A percentile compares a stretch with the other conserved stretches of the same genome.
These are phyloP conservation scores for Macropodus opercularis DNA, from an alignment of 2,797 vertebrate species.

Conservation along the genomic window DNA sequence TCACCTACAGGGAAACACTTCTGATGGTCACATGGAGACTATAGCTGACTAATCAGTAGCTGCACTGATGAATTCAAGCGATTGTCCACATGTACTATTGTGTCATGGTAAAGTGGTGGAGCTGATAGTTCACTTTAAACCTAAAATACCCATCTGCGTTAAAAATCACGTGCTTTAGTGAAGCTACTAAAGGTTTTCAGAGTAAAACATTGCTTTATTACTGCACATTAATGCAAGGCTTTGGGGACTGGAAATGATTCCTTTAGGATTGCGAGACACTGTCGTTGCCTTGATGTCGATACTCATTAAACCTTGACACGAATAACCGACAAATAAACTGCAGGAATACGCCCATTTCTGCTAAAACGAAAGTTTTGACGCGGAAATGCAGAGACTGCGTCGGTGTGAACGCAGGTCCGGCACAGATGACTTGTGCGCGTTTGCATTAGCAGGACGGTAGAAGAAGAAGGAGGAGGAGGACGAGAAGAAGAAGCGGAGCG, in stretches of 20 bases:
- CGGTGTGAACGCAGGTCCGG: background rate
- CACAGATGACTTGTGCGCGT: background rate
- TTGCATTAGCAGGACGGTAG: no score
- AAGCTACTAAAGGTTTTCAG: no score
- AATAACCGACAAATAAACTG: conserved; percentile 1
- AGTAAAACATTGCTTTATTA: no score
- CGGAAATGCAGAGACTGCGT: conserved; percentile 43
- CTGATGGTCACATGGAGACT: background rate
- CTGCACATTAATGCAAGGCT: no score
- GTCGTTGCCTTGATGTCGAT: no score
- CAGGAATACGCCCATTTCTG: conserved; percentile 64
- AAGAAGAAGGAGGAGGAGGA: background rate
- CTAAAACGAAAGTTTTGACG: conserved; percentile 74
- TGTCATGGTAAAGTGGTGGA: background rate
- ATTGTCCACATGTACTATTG: background rate
- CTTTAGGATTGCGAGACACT: no score
- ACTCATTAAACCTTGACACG: no score
- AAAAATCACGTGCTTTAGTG: no score
- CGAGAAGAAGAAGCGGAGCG: background rate
- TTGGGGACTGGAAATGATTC: no score
- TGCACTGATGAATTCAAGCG: background rate
- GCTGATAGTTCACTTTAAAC: accelerated
- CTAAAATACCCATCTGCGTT: no score
- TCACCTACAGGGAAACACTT: background rate
- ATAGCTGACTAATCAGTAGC: background rate